These are phyloP conservation scores for Hoplostethus mediterraneus DNA, from an alignment of 2,797 vertebrate species.

Conservation along the genomic window DNA sequence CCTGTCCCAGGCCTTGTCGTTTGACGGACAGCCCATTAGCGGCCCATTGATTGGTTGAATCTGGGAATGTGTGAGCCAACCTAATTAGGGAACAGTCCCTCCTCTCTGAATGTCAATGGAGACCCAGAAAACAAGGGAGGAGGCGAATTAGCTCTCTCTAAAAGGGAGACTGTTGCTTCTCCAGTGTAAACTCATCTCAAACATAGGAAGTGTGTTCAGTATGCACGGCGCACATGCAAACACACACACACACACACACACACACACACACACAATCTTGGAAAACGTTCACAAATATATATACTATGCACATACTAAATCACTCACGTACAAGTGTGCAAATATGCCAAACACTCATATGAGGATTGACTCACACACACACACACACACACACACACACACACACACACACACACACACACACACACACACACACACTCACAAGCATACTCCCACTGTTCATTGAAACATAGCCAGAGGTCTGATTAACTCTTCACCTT, in stretches of 20 bases:
- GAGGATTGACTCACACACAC: conserved; percentile 17
- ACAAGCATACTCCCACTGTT: conserved; percentile 1
- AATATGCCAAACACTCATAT: conserved; percentile 26
- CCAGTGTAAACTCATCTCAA: background rate
- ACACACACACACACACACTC: too few species aligned
- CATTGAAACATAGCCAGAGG: conserved; percentile 43
- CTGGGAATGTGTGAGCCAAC: conserved; percentile 69
- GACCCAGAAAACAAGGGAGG: conserved; percentile 61
- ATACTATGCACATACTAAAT: conserved; percentile 48
- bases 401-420: too few species aligned
- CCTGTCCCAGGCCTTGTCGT: conserved; percentile 70
- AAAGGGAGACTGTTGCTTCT: conserved; percentile 43
- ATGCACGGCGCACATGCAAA: background rate
- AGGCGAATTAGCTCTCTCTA: conserved; percentile 56
- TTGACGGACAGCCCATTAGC: conserved; percentile 83
- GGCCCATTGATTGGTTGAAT: conserved; percentile 77
- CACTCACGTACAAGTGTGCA: conserved; percentile 20
- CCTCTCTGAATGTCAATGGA: conserved; percentile 74
- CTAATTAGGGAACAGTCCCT: conserved; percentile 75
- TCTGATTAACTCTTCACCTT: conserved; percentile 65
- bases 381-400: too few species aligned
- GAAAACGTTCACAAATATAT: background rate
- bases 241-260: background rate
- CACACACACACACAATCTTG: background rate
- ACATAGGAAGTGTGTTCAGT: too few species aligned